phyloP scores from a whole-genome alignment of 2,113 vertebrate genomes.

The Toxotes chatareus region DNA sequence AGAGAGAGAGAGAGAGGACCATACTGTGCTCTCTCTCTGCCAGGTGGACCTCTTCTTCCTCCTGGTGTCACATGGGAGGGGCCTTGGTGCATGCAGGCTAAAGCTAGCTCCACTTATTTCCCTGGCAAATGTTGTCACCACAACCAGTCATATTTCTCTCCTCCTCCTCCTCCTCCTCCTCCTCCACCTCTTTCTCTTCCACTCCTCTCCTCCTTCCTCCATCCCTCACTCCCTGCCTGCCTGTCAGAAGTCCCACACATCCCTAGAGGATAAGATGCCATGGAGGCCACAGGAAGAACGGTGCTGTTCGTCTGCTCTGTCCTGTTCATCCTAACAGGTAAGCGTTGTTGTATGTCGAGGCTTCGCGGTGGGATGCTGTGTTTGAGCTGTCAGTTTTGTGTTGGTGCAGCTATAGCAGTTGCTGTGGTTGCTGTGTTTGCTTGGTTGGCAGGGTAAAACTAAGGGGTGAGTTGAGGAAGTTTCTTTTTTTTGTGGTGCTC shows the following conservation, averaged over 20 bases:
- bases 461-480: constrained; percentile 22
- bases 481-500: neutral
- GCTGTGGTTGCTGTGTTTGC: constrained; percentile 56
- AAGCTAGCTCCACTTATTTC: constrained; percentile 79
- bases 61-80: constrained; percentile 79
- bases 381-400: constrained; percentile 21
- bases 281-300: constrained; percentile 74
- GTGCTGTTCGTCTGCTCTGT: constrained; percentile 59
- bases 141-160: constrained; percentile 78
- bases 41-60: constrained; percentile 80
- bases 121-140: constrained; percentile 82
- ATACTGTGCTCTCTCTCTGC: constrained; percentile 59
- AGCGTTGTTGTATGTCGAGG: constrained; percentile 56
- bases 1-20: constrained; percentile 13
- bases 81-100: constrained; percentile 59
- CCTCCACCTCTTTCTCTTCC: constrained; percentile 37
- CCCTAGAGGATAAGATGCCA: constrained; percentile 80
- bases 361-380: neutral
- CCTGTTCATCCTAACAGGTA: constrained; percentile 79
- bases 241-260: constrained; percentile 71
- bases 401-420: constrained; percentile 1
- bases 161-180: constrained; percentile 60
- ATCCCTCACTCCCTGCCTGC: constrained; percentile 58
- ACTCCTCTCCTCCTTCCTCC: constrained; percentile 51
- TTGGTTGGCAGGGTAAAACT: constrained; percentile 31